Percentiles rank a stretch among this genome's conserved stretches.
These are phyloP conservation scores for Drosophila athabasca DNA, from an alignment of 1,140 invertebrate species.

Conservation along the genomic window DNA sequence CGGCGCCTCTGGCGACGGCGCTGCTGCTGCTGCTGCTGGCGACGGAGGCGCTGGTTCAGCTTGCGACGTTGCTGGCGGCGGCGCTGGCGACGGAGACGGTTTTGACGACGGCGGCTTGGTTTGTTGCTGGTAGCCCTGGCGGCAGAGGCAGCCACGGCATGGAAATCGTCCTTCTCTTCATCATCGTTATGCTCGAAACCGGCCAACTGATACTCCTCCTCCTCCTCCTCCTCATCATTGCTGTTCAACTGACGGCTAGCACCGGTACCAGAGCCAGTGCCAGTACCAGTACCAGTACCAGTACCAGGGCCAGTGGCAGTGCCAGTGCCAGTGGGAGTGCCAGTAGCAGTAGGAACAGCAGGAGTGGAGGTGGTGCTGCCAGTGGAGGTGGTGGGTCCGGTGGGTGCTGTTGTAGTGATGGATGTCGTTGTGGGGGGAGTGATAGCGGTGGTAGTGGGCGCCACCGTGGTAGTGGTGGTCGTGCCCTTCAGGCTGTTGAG, in stretches of 20 bases:
- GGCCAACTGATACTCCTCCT: slow-evolving; percentile 6
- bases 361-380: too few species aligned
- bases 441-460: slow-evolving; percentile 14
- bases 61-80: slow-evolving; percentile 48
- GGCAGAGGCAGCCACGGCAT: slow-evolving; percentile 1
- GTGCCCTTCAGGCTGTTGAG: slow-evolving; percentile 32
- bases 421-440: slow-evolving; percentile 24
- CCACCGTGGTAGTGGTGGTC: slow-evolving; percentile 4
- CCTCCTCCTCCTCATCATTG: slow-evolving; percentile 20
- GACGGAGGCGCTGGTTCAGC: slow-evolving; percentile 36
- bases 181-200: slow-evolving; percentile 13
- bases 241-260: slow-evolving; percentile 11
- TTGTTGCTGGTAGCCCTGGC: slow-evolving; percentile 25
- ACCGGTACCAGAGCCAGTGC: background rate
- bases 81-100: slow-evolving; percentile 50
- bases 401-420: background rate
- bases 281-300: background rate
- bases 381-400: background rate
- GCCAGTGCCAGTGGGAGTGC: background rate
- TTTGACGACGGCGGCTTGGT: slow-evolving; percentile 34
- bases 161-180: slow-evolving; percentile 3
- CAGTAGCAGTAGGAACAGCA: background rate
- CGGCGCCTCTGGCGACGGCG: slow-evolving; percentile 54
- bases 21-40: slow-evolving; percentile 44
- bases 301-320: background rate